Conservation (phyloP, 2,797 vertebrate genomes). For the Danio aesculapii region DNA sequence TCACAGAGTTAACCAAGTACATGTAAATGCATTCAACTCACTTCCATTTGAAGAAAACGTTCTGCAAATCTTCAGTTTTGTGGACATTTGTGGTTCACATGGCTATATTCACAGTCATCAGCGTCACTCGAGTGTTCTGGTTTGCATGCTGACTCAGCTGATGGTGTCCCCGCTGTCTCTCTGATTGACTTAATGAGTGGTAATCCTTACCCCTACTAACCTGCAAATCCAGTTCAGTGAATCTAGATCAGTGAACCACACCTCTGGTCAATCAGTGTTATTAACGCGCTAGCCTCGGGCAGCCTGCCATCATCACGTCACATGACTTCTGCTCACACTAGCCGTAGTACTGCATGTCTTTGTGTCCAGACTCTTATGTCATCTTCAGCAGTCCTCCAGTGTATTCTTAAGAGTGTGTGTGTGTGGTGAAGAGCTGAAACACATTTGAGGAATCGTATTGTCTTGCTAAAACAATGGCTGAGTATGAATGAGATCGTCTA, state of each 20-base stretch:
- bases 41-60: too few relatives aligned
- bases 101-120: too few relatives aligned
- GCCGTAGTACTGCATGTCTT: slow-evolving; percentile 12
- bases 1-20: neutral
- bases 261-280: neutral
- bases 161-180: slow-evolving; percentile 21
- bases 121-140: neutral
- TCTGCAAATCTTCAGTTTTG: too few relatives aligned
- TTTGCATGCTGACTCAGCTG: slow-evolving; percentile 19
- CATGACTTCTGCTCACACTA: slow-evolving; percentile 18
- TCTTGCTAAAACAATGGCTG: slow-evolving; percentile 71
- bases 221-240: slow-evolving; percentile 26
- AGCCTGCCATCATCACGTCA: neutral
- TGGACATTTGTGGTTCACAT: too few relatives aligned
- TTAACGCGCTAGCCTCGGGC: slow-evolving; percentile 10
- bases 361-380: slow-evolving; percentile 21
- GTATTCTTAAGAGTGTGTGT: neutral
- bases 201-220: slow-evolving; percentile 25
- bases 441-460: slow-evolving; percentile 71
- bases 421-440: slow-evolving; percentile 66
- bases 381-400: neutral
- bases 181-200: slow-evolving; percentile 30
- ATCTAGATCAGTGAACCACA: slow-evolving; percentile 8
- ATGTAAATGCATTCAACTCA: too few relatives aligned
- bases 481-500: slow-evolving; percentile 62